Percentiles rank a stretch among this genome's conserved stretches.
Conservation (phyloP, 1,140 invertebrate species). For the Hyposmocoma kahamanoa region DNA sequence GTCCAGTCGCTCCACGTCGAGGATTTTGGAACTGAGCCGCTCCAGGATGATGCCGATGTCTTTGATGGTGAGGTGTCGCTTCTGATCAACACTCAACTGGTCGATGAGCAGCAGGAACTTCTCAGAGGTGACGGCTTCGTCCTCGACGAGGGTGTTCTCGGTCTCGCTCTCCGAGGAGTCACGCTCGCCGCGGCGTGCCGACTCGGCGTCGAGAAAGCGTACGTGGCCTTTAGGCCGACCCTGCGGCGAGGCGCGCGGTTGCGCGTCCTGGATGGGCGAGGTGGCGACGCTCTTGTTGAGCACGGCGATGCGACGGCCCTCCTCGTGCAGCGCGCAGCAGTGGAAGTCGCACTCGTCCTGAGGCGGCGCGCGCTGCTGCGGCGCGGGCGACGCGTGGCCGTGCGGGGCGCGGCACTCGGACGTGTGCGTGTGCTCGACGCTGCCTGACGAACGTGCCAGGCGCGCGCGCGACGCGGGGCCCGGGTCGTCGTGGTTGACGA, state of each 20-base stretch:
- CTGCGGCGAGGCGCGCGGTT: constrained; percentile 78
- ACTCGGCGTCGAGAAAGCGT: constrained; percentile 83
- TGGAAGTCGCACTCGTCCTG: constrained; percentile 93
- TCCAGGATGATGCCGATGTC: constrained; percentile 96
- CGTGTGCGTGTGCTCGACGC: constrained; percentile 84
- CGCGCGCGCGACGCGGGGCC: constrained; percentile 70
- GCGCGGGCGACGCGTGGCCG: constrained; percentile 77
- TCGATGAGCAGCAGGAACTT: constrained; percentile 95
- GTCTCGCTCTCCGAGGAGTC: constrained; percentile 94
- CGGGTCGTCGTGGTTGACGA: constrained; percentile 90
- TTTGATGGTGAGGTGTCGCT: constrained; percentile 92
- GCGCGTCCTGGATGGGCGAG: constrained; percentile 90
- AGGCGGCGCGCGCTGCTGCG: constrained; percentile 73
- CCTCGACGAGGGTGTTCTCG: constrained; percentile 92
- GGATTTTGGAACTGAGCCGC: constrained; percentile 91
- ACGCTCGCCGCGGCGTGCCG: constrained; percentile 76
- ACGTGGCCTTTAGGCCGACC: constrained; percentile 78
- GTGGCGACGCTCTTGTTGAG: constrained; percentile 93
- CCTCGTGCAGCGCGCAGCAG: constrained; percentile 94
- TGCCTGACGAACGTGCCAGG: constrained; percentile 78
- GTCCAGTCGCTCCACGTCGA: constrained; percentile 93
- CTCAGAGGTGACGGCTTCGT: constrained; percentile 89
- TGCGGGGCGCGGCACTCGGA: constrained; percentile 80
- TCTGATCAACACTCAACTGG: constrained; percentile 92
- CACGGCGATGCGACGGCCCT: constrained; percentile 90